Evolutionary conservation across 2,888 invertebrate genomes (phyloP).

Genomic region (Pterostichus madidus): DNA sequence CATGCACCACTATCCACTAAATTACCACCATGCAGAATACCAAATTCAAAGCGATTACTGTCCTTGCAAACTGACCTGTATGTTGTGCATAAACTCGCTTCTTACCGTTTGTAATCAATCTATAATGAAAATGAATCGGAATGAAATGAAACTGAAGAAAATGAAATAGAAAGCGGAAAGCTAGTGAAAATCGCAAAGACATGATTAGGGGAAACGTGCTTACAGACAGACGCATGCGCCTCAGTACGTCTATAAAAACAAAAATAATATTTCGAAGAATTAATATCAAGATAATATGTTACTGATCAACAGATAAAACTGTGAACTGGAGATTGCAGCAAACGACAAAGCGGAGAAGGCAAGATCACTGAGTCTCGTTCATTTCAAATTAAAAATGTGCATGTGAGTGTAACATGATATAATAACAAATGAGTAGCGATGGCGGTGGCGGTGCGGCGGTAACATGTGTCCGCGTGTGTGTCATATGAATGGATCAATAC

Average conservation of each 20-base stretch:
- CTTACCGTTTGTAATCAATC: not conserved
- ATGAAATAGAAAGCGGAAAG: conserved; percentile 15
- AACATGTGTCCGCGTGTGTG: conserved; percentile 19
- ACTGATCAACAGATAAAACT: conserved; percentile 77
- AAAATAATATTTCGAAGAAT: conserved; percentile 62
- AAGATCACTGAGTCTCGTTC: not conserved
- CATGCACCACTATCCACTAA: not conserved
- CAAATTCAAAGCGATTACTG: not conserved
- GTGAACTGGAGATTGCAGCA: conserved; percentile 67
- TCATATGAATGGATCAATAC: conserved; percentile 63
- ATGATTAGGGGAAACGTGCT: conserved; percentile 44
- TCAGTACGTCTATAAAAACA: conserved; percentile 26
- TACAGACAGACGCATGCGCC: conserved; percentile 19
- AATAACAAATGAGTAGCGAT: not conserved
- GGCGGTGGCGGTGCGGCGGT: conserved; percentile 1
- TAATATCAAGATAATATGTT: conserved; percentile 69
- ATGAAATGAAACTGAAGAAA: not conserved
- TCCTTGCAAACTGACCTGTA: not conserved
- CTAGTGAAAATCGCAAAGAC: not conserved
- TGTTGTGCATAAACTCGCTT: too few relatives aligned
- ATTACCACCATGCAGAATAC: not conserved
- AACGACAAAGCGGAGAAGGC: not conserved
- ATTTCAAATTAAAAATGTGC: conserved; percentile 14
- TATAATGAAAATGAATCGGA: not conserved
- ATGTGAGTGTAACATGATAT: conserved; percentile 31